Base-by-base conservation (phyloP, 2,113 vertebrate species). In the Cinclus cinclus region DNA sequence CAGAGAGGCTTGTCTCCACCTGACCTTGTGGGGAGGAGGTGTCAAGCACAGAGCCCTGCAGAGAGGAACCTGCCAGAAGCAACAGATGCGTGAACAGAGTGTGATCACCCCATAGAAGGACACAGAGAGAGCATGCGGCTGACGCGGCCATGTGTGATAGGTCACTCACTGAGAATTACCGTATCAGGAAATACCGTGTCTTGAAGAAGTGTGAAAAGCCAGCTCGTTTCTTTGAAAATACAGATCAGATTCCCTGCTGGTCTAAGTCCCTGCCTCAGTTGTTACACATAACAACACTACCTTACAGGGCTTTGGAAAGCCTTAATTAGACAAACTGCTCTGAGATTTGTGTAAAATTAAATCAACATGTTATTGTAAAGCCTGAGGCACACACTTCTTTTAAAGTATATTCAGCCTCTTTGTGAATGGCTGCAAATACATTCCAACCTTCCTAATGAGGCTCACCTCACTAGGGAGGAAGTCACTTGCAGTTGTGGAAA, bases 241-340 rank as follows among this genome's bases (percentile, higher is more conserved):
- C 1, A 10, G 6, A 17, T 59, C n/a, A 25, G n/a, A 25, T 37
- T 59, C 15, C 58, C 9, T 59, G 56, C 56, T 5, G 22, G n/a
- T 59, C 56, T 16, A 15, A 24, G 22, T 35, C 22, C 4, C 3
- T 59, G 58, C 56, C 56, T 58, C 56, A 78, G 60, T n/a, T 28
- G 24, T 42, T 79, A 35, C 18, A 52, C 17, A 42, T 82, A 93
- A 83, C 44, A 89, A 84, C 52, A 91, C 39, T 82, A 78, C 83
- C 87, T 95, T 76, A 28, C 30, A 78, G 28, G 35, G 87, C 44
- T 82, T 81, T 58, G 53, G 67, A 95, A 95, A 90, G 87, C 39
- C 81, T 95, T 92, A 87, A 94, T 92, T 89, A 95, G 90, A 94
- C 65, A 90, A 95, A 87, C 50, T 87, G 58, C 78, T 92, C 60